These are phyloP conservation scores for Takifugu bimaculatus DNA, from an alignment of 2,113 vertebrate species.

Conservation along the genomic window DNA sequence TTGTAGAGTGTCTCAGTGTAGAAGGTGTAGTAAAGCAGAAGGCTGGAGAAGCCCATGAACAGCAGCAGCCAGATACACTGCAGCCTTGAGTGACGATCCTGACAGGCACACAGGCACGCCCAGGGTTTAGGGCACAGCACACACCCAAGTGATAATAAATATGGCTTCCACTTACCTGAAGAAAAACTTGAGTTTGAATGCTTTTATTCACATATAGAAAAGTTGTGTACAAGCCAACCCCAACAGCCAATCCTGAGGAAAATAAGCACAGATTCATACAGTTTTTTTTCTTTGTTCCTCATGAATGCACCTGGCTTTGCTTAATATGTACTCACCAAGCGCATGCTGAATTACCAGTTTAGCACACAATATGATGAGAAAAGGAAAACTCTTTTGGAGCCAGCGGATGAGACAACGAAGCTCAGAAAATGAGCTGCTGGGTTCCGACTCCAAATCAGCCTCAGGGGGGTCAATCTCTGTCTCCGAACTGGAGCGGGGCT, in stretches of 20 bases:
- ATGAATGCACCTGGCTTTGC: background rate
- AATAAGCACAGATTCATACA: background rate
- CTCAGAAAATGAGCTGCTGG: conserved; percentile 82
- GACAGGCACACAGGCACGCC: conserved; percentile 27
- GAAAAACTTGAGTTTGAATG: conserved; percentile 95
- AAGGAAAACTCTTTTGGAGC: conserved; percentile 92
- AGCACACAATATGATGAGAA: conserved; percentile 85
- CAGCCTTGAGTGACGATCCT: conserved; percentile 87
- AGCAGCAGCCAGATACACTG: conserved; percentile 84
- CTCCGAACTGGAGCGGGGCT: conserved; percentile 62
- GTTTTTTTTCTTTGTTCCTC: background rate
- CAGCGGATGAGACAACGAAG: conserved; percentile 85
- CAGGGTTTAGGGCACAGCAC: background rate
- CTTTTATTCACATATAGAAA: conserved; percentile 96
- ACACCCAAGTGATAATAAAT: background rate
- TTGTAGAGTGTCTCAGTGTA: conserved; percentile 84
- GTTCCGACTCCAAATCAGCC: conserved; percentile 77
- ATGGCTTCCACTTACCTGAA: conserved; percentile 77
- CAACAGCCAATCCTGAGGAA: conserved; percentile 88
- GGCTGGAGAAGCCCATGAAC: conserved; percentile 82
- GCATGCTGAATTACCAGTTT: conserved; percentile 88
- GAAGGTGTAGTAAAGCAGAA: conserved; percentile 92
- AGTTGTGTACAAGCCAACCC: conserved; percentile 91
- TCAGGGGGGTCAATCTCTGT: conserved; percentile 53
- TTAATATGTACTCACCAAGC: conserved; percentile 72